A percentile compares a stretch with the other conserved stretches of the same genome.
phyloP scores from a whole-genome alignment of 2,888 invertebrate species.

The Leptinotarsa rubiginosa region DNA sequence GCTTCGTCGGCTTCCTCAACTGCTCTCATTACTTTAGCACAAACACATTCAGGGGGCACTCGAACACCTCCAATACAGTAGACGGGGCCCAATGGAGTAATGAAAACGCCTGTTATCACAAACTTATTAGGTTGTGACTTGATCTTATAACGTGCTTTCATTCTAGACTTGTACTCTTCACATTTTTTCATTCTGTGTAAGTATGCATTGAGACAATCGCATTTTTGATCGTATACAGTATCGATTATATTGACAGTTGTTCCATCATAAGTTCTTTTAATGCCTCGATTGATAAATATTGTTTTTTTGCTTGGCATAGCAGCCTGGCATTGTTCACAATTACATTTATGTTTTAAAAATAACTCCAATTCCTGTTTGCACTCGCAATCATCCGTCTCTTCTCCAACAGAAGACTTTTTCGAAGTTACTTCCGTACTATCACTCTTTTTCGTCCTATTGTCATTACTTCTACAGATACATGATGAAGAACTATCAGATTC shows the following conservation, averaged over 20 bases:
- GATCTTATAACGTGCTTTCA: slow-evolving; percentile 44
- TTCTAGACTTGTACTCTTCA: slow-evolving; percentile 49
- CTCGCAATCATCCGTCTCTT: slow-evolving; percentile 27
- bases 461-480: not conserved
- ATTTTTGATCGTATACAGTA: slow-evolving; percentile 47
- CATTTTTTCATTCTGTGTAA: slow-evolving; percentile 44
- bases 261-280: slow-evolving; percentile 47
- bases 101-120: slow-evolving; percentile 42
- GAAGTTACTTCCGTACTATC: not conserved
- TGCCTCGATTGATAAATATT: slow-evolving; percentile 50
- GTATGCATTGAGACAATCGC: slow-evolving; percentile 49
- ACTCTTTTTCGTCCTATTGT: not conserved
- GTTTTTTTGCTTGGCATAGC: slow-evolving; percentile 28
- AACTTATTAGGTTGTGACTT: slow-evolving; percentile 49
- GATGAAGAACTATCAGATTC: not conserved
- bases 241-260: slow-evolving; percentile 40
- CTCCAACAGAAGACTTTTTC: not conserved
- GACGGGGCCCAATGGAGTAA: slow-evolving; percentile 46
- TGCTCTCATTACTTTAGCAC: slow-evolving; percentile 44
- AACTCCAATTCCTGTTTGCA: slow-evolving; percentile 33
- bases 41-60: slow-evolving; percentile 51
- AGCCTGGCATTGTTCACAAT: slow-evolving; percentile 28
- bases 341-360: slow-evolving; percentile 30
- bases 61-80: slow-evolving; percentile 52
- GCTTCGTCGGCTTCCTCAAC: slow-evolving; percentile 50